A percentile compares a stretch with the other conserved stretches of the same genome.
Evolutionary conservation across 2,113 vertebrate genomes (phyloP).

Genomic region (Hipposideros armiger): DNA sequence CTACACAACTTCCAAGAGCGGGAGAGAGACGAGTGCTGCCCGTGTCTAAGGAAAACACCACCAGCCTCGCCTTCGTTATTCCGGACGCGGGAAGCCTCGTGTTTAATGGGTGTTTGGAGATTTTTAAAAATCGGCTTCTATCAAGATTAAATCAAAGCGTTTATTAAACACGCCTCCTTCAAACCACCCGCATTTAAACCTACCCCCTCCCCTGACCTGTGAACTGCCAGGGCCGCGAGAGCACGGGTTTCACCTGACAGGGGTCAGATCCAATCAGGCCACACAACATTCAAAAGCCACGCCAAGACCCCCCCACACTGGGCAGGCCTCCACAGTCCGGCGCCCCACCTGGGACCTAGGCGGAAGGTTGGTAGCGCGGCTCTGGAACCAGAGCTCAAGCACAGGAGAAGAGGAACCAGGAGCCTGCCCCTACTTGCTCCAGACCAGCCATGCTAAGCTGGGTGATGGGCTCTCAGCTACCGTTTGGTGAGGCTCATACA

Average conservation of each 20-base stretch:
- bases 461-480: conserved; percentile 46
- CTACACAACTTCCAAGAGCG: neutral
- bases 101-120: conserved; percentile 50
- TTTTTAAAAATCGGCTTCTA: conserved; percentile 69
- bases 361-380: conserved; percentile 31
- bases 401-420: conserved; percentile 55
- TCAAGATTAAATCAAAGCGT: conserved; percentile 88
- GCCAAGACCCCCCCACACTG: conserved; percentile 54
- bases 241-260: conserved; percentile 66
- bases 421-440: conserved; percentile 52
- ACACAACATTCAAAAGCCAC: conserved; percentile 80
- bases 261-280: conserved; percentile 80
- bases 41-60: neutral
- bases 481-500: conserved; percentile 44
- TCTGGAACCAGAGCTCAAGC: conserved; percentile 53
- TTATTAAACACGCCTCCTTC: conserved; percentile 89
- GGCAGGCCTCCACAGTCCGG: conserved; percentile 44
- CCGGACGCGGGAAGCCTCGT: conserved; percentile 5
- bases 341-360: conserved; percentile 27
- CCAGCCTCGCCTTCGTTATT: neutral
- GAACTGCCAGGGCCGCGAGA: conserved; percentile 76
- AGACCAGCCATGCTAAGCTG: conserved; percentile 15
- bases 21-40: no score
- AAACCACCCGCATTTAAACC: conserved; percentile 82
- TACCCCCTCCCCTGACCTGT: conserved; percentile 75